A percentile compares a stretch with the other conserved stretches of the same genome.
These are phyloP conservation scores for Cheilosia pagana DNA, from an alignment of 2,888 invertebrate genomes.

Conservation along the genomic window DNA sequence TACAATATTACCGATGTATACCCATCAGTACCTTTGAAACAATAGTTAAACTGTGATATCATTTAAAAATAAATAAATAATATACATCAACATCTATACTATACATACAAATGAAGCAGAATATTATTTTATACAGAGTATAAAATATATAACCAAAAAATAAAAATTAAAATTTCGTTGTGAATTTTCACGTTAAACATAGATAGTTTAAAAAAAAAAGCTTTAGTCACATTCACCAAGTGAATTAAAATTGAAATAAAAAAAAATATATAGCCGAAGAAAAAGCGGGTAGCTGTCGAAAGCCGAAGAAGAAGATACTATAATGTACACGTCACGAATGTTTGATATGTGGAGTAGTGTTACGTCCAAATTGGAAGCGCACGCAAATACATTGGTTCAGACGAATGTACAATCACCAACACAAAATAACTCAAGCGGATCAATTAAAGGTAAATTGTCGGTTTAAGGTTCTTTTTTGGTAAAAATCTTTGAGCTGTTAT, in stretches of 20 bases:
- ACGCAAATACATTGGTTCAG: constrained; percentile 83
- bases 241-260: constrained; percentile 41
- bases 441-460: constrained; percentile 82
- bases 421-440: constrained; percentile 84
- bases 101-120: constrained; percentile 41
- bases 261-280: constrained; percentile 16
- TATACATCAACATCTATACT: constrained; percentile 67
- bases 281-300: constrained; percentile 27
- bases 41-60: constrained; percentile 73
- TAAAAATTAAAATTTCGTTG: constrained; percentile 65
- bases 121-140: constrained; percentile 68
- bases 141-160: constrained; percentile 53
- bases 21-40: constrained; percentile 71
- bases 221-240: constrained; percentile 58
- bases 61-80: constrained; percentile 41
- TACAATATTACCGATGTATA: constrained; percentile 66
- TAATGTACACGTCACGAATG: constrained; percentile 84
- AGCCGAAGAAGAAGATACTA: constrained; percentile 76
- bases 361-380: constrained; percentile 84
- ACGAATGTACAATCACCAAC: constrained; percentile 84
- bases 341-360: constrained; percentile 84
- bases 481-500: too few relatives aligned
- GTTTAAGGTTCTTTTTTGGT: not conserved
- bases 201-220: constrained; percentile 39
- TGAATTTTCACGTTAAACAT: constrained; percentile 75